phyloP scores from a whole-genome alignment of 1,140 invertebrate genomes.

The Archegozetes longisetosus region DNA sequence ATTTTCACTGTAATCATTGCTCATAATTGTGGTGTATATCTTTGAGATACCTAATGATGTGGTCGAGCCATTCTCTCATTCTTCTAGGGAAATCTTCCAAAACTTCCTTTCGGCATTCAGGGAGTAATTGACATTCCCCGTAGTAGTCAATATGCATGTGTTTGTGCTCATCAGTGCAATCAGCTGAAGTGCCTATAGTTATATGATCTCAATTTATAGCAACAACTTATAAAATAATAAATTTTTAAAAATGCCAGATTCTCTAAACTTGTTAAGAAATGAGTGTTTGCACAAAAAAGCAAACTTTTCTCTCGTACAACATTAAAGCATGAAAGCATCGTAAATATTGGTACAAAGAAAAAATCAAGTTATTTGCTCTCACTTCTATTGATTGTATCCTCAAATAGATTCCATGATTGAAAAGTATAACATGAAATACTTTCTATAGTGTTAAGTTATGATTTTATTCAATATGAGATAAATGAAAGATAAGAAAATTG shows the following conservation, averaged over 20 bases:
- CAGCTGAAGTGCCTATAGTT: slow-evolving; percentile 25
- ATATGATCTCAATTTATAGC: neutral
- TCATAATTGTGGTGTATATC: slow-evolving; percentile 11
- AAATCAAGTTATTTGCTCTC: too few species aligned
- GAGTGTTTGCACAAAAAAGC: neutral
- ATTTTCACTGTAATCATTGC: neutral
- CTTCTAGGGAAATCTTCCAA: slow-evolving; percentile 77
- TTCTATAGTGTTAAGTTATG: too few species aligned
- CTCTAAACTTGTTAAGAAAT: neutral
- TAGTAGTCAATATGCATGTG: slow-evolving; percentile 89
- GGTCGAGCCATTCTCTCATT: slow-evolving; percentile 93
- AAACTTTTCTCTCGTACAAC: neutral
- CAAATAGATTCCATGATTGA: too few species aligned
- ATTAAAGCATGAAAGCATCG: too few species aligned
- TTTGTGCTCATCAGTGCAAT: slow-evolving; percentile 52
- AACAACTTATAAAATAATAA: neutral
- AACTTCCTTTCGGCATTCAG: slow-evolving; percentile 61
- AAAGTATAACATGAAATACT: too few species aligned
- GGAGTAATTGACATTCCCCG: slow-evolving; percentile 29
- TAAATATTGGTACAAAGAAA: too few species aligned
- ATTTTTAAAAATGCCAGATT: neutral
- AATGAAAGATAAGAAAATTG: too few species aligned
- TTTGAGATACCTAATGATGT: slow-evolving; percentile 83
- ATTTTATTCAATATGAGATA: too few species aligned
- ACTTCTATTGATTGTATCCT: too few species aligned